Conservation (phyloP, 2,797 vertebrate species). For the Phoxinus dragarum region DNA sequence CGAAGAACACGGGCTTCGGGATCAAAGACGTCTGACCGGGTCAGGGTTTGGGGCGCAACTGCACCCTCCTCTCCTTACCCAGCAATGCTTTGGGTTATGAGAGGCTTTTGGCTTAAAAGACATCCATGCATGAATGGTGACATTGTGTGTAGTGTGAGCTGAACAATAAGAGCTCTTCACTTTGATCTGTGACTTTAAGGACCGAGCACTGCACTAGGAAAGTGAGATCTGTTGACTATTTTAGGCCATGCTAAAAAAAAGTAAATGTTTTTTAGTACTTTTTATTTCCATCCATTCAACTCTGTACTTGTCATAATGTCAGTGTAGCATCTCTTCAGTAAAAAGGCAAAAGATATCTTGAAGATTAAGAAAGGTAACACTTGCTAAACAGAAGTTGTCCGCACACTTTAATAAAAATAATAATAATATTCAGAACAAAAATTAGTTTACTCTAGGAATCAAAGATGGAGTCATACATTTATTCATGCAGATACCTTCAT, state of each 20-base stretch:
- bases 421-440: background rate
- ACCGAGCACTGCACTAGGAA: constrained; percentile 47
- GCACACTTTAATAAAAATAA: background rate
- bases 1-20: constrained; percentile 58
- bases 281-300: background rate
- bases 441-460: background rate
- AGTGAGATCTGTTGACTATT: constrained; percentile 62
- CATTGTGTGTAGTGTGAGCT: constrained; percentile 68
- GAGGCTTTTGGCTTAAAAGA: constrained; percentile 48
- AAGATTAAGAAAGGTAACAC: background rate
- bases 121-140: constrained; percentile 68
- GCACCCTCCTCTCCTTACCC: constrained; percentile 50
- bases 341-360: background rate
- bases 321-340: no score
- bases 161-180: constrained; percentile 42
- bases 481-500: background rate
- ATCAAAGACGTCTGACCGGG: constrained; percentile 70
- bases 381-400: background rate
- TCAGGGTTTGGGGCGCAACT: constrained; percentile 60
- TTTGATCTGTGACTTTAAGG: constrained; percentile 66
- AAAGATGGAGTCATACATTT: background rate
- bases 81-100: constrained; percentile 57
- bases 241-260: background rate
- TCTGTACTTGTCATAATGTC: background rate
- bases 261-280: background rate